A percentile compares a stretch with the other conserved stretches of the same genome.
Evolutionary conservation across 2,888 invertebrate genomes (phyloP).

Genomic region (Acronicta alni): DNA sequence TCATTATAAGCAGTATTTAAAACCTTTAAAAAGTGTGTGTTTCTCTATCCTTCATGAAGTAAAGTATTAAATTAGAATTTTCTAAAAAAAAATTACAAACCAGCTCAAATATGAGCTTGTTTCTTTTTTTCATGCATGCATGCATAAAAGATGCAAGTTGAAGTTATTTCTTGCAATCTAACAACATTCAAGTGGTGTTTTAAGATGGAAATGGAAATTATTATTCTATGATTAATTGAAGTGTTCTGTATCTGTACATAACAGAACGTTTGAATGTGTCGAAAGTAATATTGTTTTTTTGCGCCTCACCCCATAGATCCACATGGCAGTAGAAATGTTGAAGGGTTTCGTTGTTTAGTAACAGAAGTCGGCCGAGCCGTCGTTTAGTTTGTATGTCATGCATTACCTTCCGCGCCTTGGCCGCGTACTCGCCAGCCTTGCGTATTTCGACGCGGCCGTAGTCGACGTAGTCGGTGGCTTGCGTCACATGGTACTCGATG

Average conservation of each 20-base stretch:
- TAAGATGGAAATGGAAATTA: constrained; percentile 21
- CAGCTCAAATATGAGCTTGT: background rate
- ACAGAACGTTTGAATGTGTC: constrained; percentile 18
- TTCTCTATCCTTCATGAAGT: background rate
- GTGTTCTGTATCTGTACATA: background rate
- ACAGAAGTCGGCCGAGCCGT: constrained; percentile 41
- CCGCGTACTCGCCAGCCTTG: constrained; percentile 94
- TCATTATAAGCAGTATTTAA: too few relatives aligned
- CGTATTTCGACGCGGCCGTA: constrained; percentile 94
- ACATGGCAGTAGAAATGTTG: constrained; percentile 21
- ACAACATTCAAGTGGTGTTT: constrained; percentile 14
- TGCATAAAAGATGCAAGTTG: constrained; percentile 27
- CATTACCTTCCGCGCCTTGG: constrained; percentile 96
- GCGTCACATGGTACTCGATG: constrained; percentile 97
- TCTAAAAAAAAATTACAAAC: background rate
- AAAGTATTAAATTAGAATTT: too few relatives aligned
- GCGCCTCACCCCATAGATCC: constrained; percentile 42
- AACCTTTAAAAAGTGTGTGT: too few relatives aligned
- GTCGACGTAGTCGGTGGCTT: constrained; percentile 95
- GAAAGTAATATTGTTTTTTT: constrained; percentile 16
- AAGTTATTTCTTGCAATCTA: constrained; percentile 14
- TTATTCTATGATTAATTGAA: constrained; percentile 13
- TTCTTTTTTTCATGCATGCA: constrained; percentile 37
- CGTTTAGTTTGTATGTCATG: constrained; percentile 29
- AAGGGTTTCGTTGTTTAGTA: constrained; percentile 41